These are phyloP conservation scores for Symphodus melops DNA, from an alignment of 2,113 vertebrate genomes.

Conservation along the genomic window DNA sequence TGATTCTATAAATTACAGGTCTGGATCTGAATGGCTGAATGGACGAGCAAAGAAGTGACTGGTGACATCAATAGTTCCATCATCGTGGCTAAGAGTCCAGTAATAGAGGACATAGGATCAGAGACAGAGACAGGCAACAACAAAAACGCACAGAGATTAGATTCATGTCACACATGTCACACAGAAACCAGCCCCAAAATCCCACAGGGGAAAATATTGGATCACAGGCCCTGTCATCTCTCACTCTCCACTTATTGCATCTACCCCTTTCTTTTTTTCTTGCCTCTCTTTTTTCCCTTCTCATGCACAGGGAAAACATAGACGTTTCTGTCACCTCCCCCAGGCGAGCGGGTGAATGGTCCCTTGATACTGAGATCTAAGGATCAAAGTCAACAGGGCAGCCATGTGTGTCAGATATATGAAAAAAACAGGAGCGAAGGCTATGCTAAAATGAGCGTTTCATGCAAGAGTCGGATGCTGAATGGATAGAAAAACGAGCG, in stretches of 20 bases:
- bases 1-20: constrained; percentile 70
- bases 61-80: constrained; percentile 58
- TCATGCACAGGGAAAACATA: constrained; percentile 66
- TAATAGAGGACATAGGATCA: constrained; percentile 45
- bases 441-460: constrained; percentile 42
- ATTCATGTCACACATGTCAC: constrained; percentile 62
- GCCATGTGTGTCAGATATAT: constrained; percentile 62
- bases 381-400: constrained; percentile 77
- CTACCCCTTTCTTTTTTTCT: constrained; percentile 30
- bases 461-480: constrained; percentile 23
- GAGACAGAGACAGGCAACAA: constrained; percentile 40
- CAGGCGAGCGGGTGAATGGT: constrained; percentile 62
- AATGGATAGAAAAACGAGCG: constrained; percentile 41
- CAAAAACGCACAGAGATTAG: constrained; percentile 60
- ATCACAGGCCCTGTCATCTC: constrained; percentile 70
- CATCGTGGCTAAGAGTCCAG: constrained; percentile 29
- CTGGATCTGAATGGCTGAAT: constrained; percentile 45
- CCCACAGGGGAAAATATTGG: constrained; percentile 56
- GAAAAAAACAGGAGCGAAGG: constrained; percentile 19
- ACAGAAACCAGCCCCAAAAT: constrained; percentile 48
- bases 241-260: constrained; percentile 68
- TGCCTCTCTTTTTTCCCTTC: constrained; percentile 37
- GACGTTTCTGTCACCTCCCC: constrained; percentile 74
- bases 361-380: constrained; percentile 74
- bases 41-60: constrained; percentile 61